Evolutionary conservation across 2,797 vertebrate species (phyloP).

Genomic region (Halcyon chelicuti): DNA sequence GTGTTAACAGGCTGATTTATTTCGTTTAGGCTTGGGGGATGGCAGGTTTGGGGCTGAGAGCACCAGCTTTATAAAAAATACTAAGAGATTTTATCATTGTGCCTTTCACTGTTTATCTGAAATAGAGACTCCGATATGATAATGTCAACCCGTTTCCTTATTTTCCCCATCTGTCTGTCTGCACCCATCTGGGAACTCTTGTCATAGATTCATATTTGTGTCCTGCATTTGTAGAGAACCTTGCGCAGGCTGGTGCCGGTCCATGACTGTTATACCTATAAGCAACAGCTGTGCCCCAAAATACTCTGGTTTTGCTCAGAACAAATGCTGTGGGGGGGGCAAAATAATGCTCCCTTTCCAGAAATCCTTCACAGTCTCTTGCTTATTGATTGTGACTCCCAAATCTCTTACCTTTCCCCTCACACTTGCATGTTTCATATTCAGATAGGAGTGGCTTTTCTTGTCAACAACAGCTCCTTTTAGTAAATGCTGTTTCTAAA

Average conservation of each 20-base stretch:
- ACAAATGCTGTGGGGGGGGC: not conserved
- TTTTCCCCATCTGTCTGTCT: not conserved
- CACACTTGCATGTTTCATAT: not conserved
- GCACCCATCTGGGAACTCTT: not conserved
- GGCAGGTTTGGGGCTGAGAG: not conserved
- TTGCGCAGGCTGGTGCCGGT: not conserved
- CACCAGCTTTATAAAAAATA: not conserved
- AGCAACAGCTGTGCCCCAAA: not conserved
- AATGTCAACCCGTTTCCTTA: not conserved
- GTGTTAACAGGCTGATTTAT: not conserved
- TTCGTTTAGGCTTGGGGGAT: not conserved
- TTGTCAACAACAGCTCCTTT: not conserved
- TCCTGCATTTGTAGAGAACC: not conserved
- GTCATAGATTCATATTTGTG: not conserved
- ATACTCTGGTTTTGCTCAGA: not conserved
- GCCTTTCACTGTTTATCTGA: not conserved
- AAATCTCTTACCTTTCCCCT: not conserved
- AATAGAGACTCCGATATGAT: not conserved
- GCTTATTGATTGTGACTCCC: not conserved
- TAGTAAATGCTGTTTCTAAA: slow-evolving; percentile 14
- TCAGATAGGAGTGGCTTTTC: not conserved
- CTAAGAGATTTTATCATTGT: not conserved
- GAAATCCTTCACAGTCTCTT: not conserved
- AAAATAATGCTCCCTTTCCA: not conserved
- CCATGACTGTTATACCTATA: not conserved